A percentile compares a stretch with the other conserved stretches of the same genome.
These are phyloP conservation scores for Eristalis tenax DNA, from an alignment of 2,888 invertebrate species.

Conservation along the genomic window DNA sequence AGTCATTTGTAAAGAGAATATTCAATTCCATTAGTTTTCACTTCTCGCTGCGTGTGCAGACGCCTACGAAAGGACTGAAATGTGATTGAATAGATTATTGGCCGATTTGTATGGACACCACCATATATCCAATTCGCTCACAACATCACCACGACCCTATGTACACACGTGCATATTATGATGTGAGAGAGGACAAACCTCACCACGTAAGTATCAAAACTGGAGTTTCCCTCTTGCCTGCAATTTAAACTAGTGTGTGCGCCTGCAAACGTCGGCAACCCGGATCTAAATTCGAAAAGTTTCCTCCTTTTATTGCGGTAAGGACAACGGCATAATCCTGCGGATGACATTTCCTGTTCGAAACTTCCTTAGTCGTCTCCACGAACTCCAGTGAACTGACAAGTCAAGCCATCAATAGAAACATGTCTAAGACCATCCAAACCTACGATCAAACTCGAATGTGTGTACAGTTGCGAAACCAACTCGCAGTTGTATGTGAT, in stretches of 20 bases:
- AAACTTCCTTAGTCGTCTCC: background rate
- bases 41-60: background rate
- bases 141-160: background rate
- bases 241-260: background rate
- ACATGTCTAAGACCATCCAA: background rate
- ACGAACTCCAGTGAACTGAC: background rate
- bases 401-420: background rate
- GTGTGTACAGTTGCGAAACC: background rate
- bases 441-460: background rate
- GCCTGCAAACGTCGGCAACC: background rate
- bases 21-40: background rate
- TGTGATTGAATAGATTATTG: background rate
- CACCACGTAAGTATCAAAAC: background rate
- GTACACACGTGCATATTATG: background rate
- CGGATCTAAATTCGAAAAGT: conserved; percentile 5
- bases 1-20: background rate
- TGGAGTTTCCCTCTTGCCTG: background rate
- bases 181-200: background rate
- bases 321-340: background rate
- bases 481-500: background rate
- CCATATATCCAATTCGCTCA: background rate
- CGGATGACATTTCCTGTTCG: conserved; percentile 6
- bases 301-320: conserved; percentile 12
- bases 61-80: background rate
- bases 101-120: background rate